Conservation (phyloP, 1,140 invertebrate genomes). For the Chionoecetes opilio region DNA sequence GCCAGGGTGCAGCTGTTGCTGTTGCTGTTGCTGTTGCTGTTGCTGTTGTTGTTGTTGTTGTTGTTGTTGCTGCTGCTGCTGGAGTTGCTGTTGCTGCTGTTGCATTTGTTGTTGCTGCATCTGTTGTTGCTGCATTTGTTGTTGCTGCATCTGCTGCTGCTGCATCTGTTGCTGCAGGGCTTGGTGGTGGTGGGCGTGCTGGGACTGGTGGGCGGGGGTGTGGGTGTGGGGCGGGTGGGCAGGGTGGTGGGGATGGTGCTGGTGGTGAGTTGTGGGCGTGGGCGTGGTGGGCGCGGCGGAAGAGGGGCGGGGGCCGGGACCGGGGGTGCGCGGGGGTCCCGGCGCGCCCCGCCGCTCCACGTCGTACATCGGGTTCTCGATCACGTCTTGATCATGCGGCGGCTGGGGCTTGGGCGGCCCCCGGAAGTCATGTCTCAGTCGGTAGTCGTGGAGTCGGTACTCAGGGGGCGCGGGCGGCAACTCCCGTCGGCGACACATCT, state of each 20-base stretch:
- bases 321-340: constrained; percentile 59
- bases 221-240: constrained; percentile 61
- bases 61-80: constrained; percentile 59
- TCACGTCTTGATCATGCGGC: constrained; percentile 80
- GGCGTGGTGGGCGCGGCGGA: constrained; percentile 73
- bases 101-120: constrained; percentile 54
- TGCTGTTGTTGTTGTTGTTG: constrained; percentile 60
- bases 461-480: constrained; percentile 80
- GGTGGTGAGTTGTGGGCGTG: constrained; percentile 70
- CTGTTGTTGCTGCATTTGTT: constrained; percentile 61
- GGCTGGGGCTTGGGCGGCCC: constrained; percentile 69
- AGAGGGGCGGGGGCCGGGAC: constrained; percentile 52
- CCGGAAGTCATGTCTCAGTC: constrained; percentile 80
- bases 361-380: constrained; percentile 81
- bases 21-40: constrained; percentile 52
- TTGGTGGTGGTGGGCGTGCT: constrained; percentile 64
- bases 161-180: constrained; percentile 68
- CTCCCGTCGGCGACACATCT: constrained; percentile 78
- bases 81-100: constrained; percentile 51
- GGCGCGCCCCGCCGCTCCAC: constrained; percentile 76
- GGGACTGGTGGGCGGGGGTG: constrained; percentile 68
- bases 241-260: constrained; percentile 76
- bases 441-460: constrained; percentile 81
- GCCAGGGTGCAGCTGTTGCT: constrained; percentile 63
- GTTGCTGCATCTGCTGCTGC: constrained; percentile 62